Evolutionary conservation across 2,113 vertebrate genomes (phyloP), one percentile per base, ranked within the genome.

Genomic region (Apteryx mantelli): DNA sequence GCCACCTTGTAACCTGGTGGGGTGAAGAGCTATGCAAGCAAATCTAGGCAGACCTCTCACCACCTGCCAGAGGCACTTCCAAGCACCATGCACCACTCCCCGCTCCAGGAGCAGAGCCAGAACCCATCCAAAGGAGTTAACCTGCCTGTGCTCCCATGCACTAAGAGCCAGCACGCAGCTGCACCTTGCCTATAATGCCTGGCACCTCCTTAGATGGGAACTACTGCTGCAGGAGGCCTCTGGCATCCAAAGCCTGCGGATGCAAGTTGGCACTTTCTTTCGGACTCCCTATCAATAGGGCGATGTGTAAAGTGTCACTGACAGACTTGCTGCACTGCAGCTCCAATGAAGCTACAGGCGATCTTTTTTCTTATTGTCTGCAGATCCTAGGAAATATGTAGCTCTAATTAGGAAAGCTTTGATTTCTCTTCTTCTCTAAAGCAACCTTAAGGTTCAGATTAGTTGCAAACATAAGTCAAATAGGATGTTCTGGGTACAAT

Each of bases 311-410:
- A 88, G 77, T 32, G 66, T 68, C 61, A 46, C 84, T 93, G 93
- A 88, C 93, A 93, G 95, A 44, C 87, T 86, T 83, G 90, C 95
- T 96, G 94, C 95, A 96, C 89, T 94, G 94, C 93, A 96, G 88
- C 20, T 90, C 82, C 87, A 89, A 53, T 73, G 73, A 65, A 82
- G 61, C 48, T 61, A 61, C 66, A 42, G 34, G 50, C 38, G 79
- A 52, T 36, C 38, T 63, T 77, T 81, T 32, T 58, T 56, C 63
- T 79, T 53, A 44, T 5, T 69, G 58, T 46, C 69, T 48, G 65
- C 26, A 83, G 77, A 89, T 19, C 18, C 52, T 66, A 70, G 78
- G 60, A 73, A 76, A 91, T 11, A 61, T 0, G 3, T 50, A 91
- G 46, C 68, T 89, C 48, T 48, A 34, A 65, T 24, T 16, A 40